Conservation (phyloP, 2,797 vertebrate genomes). For the Centropyge bicolor region DNA sequence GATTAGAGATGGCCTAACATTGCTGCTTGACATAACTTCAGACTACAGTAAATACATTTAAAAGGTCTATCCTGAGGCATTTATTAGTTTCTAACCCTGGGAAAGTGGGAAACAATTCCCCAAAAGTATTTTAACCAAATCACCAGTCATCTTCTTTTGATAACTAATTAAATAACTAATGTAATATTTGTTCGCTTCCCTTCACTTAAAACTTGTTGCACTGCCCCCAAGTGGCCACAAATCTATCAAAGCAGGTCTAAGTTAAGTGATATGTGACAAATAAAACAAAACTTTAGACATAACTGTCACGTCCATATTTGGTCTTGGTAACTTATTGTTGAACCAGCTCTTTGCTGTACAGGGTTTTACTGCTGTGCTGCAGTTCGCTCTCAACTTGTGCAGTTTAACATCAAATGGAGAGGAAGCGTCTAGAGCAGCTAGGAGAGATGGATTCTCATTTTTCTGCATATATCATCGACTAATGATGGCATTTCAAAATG, state of each 20-base stretch:
- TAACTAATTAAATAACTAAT: too few species aligned
- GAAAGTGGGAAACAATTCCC: too few species aligned
- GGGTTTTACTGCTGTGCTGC: background rate
- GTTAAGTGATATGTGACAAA: background rate
- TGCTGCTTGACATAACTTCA: too few species aligned
- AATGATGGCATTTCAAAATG: conserved; percentile 49
- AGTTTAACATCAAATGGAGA: conserved; percentile 11
- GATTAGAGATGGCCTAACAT: too few species aligned
- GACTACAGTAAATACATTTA: too few species aligned
- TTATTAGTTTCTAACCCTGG: too few species aligned
- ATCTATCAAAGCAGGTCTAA: background rate
- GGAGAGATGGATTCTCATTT: conserved; percentile 9
- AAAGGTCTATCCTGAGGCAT: too few species aligned
- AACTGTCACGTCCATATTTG: background rate
- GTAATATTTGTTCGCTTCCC: too few species aligned
- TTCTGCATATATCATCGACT: conserved; percentile 10
- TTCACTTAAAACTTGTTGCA: too few species aligned
- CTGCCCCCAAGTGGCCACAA: background rate
- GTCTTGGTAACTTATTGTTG: background rate
- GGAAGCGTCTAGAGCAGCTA: background rate
- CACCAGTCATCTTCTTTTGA: too few species aligned
- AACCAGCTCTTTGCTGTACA: background rate
- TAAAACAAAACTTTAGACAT: background rate
- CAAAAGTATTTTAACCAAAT: too few species aligned
- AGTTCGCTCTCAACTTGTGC: background rate